Evolutionary conservation across 2,888 invertebrate genomes (phyloP).

Genomic region (Cantharis rufa): DNA sequence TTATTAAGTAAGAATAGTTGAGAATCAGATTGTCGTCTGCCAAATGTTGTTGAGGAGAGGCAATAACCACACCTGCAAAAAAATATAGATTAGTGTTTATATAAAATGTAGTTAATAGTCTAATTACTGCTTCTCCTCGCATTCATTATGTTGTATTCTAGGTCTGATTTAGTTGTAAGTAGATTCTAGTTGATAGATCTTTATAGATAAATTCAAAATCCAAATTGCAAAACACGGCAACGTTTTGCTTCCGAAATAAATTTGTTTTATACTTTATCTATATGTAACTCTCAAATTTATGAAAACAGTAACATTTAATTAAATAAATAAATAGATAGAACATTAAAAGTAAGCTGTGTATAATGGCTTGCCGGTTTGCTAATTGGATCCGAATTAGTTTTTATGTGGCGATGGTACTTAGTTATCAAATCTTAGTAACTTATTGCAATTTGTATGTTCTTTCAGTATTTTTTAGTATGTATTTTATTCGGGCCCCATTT

Average conservation of each 20-base stretch:
- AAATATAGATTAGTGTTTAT: conserved; percentile 42
- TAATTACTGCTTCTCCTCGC: conserved; percentile 51
- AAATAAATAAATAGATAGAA: conserved; percentile 50
- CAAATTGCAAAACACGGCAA: conserved; percentile 32
- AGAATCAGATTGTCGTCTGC: conserved; percentile 53
- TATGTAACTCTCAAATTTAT: conserved; percentile 48
- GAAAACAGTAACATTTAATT: conserved; percentile 46
- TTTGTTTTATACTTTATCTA: conserved; percentile 52
- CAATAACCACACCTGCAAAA: conserved; percentile 43
- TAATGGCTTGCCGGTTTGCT: conserved; percentile 47
- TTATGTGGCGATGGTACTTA: conserved; percentile 40
- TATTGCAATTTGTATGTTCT: conserved; percentile 29
- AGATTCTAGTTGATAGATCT: conserved; percentile 47
- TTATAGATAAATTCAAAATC: conserved; percentile 26
- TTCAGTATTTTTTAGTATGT: conserved; percentile 29
- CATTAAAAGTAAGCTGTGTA: conserved; percentile 55
- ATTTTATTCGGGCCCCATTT: conserved; percentile 32
- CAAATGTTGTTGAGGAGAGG: conserved; percentile 52
- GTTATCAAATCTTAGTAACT: conserved; percentile 37
- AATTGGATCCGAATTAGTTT: conserved; percentile 33
- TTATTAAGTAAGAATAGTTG: conserved; percentile 44
- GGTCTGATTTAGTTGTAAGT: conserved; percentile 50
- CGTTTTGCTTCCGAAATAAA: conserved; percentile 36
- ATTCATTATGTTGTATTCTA: conserved; percentile 53
- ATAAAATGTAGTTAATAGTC: conserved; percentile 37